Conservation (phyloP, 2,113 vertebrate genomes). For the Pygoscelis adeliae region DNA sequence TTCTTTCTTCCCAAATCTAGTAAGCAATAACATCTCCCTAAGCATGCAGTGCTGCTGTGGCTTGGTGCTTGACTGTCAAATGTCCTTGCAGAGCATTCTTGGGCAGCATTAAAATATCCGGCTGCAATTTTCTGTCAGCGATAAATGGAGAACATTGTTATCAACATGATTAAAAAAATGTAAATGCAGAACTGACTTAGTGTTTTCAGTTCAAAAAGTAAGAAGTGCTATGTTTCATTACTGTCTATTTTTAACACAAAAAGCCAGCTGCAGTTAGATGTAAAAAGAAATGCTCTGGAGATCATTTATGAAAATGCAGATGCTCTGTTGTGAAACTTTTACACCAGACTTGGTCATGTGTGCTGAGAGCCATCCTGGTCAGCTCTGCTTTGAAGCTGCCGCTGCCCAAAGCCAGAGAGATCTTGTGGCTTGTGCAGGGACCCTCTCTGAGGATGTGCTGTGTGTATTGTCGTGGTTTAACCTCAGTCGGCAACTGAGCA, state of each 20-base stretch:
- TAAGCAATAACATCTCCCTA: not conserved
- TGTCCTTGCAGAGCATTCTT: not conserved
- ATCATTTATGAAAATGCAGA: not conserved
- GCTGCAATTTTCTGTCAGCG: not conserved
- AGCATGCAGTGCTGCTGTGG: not conserved
- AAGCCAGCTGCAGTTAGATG: not conserved
- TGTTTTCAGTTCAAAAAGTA: not conserved
- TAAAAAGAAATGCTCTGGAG: not conserved
- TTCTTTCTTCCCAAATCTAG: not conserved
- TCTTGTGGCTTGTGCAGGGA: not conserved
- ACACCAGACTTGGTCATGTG: not conserved
- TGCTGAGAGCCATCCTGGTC: not conserved
- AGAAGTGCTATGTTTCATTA: not conserved
- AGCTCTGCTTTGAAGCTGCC: not conserved
- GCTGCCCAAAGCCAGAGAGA: not conserved
- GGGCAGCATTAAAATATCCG: not conserved
- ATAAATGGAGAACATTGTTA: not conserved
- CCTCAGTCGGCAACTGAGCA: too few species aligned
- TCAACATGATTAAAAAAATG: not conserved
- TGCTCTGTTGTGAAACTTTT: not conserved
- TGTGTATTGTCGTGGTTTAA: not conserved
- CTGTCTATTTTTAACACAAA: not conserved
- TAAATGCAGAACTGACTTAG: not conserved
- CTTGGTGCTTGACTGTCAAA: not conserved
- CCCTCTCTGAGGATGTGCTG: accelerated